A percentile compares a stretch with the other conserved stretches of the same genome.
Evolutionary conservation across 2,797 vertebrate species (phyloP).

Genomic region (Catharus ustulatus): DNA sequence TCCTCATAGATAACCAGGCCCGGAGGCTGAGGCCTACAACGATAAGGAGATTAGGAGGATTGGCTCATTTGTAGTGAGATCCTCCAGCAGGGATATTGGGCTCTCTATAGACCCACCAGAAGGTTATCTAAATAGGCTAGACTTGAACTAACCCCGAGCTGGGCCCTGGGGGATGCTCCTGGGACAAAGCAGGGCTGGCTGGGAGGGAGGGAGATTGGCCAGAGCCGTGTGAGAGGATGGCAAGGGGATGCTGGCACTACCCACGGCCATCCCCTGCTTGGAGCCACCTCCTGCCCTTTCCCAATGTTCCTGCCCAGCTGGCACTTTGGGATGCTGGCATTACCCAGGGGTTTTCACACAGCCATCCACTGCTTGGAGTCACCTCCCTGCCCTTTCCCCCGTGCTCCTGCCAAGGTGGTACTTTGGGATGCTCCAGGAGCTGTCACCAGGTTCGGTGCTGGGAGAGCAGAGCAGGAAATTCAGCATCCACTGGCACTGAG

Average conservation of each 20-base stretch:
- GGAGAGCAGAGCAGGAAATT: background rate
- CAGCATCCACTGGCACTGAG: fast-evolving
- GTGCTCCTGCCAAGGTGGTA: too few species aligned
- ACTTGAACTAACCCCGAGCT: conserved; percentile 69
- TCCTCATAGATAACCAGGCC: conserved; percentile 72
- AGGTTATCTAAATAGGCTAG: conserved; percentile 80
- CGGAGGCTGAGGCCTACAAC: conserved; percentile 72
- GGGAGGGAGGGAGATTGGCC: background rate
- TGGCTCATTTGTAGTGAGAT: conserved; percentile 77
- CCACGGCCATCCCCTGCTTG: fast-evolving
- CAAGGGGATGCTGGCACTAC: background rate
- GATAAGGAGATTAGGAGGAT: conserved; percentile 81
- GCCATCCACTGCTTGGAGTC: too few species aligned
- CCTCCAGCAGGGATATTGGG: conserved; percentile 70
- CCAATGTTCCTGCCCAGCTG: fast-evolving
- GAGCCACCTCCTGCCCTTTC: fast-evolving
- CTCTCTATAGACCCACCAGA: conserved; percentile 75
- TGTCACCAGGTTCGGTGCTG: background rate
- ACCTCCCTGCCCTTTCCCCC: too few species aligned
- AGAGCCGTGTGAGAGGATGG: background rate
- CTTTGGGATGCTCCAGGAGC: too few species aligned
- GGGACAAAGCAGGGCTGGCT: background rate
- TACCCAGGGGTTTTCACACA: too few species aligned
- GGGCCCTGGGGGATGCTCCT: conserved; percentile 64
- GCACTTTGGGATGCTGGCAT: background rate